Base-by-base conservation (phyloP, 2,113 vertebrate species). In the Dasypus novemcinctus region DNA sequence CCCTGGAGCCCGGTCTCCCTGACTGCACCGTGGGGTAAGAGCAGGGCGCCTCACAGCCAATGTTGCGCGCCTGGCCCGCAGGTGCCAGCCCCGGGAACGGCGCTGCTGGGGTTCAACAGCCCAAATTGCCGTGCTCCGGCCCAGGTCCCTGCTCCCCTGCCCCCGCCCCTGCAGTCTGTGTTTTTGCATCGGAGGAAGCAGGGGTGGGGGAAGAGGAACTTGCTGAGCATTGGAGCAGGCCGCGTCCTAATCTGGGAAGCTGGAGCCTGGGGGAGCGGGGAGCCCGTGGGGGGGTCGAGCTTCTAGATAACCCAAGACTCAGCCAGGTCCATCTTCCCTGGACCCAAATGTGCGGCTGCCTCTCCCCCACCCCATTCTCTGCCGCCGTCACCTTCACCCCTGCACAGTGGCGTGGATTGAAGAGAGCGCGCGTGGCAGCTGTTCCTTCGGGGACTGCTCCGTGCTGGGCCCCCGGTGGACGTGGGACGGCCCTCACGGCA, bases 111-210 rank as follows among this genome's bases (percentile, higher is more conserved):
- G 0, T 9, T 8, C 17, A 7, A 78, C 9, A 27, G 25, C 54
- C 13, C 0, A 29, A 7, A 46, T 54, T 4, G 1, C 0, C 0
- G 1, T 4, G 63, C 46, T 29, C 11, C 4, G 3, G 41, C 72
- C 17, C 46, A 23, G 5, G 43, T 11, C 5, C 2, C 38, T 1
- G 0, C 63, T 9, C 27, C 2, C 13, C 2, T 5, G 12, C 49
- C 3, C 29, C 2, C 0, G 13, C 20, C 1, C 52, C 84, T 23
- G 29, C 20, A 31, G 17, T 29, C 20, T 9, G 9, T 2, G 15
- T 0, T 9, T 49, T 49, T 68, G 18, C 13, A 1, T 9, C 41
- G 25, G 75, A 57, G 66, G 31, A 52, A 33, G 13, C 2, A 17
- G 31, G 17, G 23, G 61, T 2, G 0, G 33, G 49, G 17, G 20